Evolutionary conservation across 2,113 vertebrate genomes (phyloP).

Genomic region (Anoplopoma fimbria): DNA sequence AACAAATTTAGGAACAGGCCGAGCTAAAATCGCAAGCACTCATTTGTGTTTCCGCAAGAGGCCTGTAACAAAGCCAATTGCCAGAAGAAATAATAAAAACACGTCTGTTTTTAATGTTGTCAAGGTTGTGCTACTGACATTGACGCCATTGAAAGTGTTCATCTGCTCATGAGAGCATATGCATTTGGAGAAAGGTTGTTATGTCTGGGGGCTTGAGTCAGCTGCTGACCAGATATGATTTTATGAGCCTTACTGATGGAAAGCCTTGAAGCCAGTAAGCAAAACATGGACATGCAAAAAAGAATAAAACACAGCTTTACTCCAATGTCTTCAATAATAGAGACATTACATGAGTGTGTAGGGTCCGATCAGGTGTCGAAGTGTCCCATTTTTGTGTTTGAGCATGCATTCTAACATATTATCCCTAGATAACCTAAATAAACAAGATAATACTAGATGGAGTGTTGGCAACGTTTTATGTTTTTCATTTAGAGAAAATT

Average conservation of each 20-base stretch:
- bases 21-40: not conserved
- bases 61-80: not conserved
- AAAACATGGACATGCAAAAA: not conserved
- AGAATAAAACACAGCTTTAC: not conserved
- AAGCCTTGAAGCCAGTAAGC: not conserved
- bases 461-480: not conserved
- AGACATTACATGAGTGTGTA: not conserved
- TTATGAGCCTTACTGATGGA: slow-evolving; percentile 1
- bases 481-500: not conserved
- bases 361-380: not conserved
- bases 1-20: not conserved
- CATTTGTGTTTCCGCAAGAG: not conserved
- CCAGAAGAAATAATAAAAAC: not conserved
- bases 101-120: not conserved
- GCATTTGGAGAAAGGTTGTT: slow-evolving; percentile 4
- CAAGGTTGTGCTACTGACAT: not conserved
- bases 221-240: slow-evolving; percentile 11
- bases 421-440: not conserved
- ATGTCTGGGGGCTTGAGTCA: not conserved
- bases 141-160: not conserved
- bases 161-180: not conserved
- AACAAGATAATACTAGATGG: not conserved
- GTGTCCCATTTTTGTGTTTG: not conserved
- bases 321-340: not conserved
- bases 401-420: not conserved